A percentile compares a stretch with the other conserved stretches of the same genome.
Conservation (phyloP, 2,888 invertebrate species). For the Orchestes rusci region DNA sequence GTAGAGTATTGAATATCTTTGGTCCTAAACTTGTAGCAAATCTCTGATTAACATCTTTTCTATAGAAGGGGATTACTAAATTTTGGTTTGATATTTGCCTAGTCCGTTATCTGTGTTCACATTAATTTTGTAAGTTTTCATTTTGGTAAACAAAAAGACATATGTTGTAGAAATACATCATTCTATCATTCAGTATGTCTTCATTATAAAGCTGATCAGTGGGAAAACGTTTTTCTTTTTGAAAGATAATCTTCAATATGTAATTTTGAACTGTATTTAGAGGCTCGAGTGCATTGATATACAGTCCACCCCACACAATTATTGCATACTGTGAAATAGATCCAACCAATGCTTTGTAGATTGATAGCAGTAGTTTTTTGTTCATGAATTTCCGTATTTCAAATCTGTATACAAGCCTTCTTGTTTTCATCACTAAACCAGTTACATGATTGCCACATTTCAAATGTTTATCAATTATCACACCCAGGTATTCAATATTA, state of each 20-base stretch:
- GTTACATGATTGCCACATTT: constrained; percentile 4
- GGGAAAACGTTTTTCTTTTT: not conserved
- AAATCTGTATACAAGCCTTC: constrained; percentile 1
- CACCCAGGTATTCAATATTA: constrained; percentile 1
- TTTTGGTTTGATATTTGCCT: not conserved
- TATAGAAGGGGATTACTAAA: not conserved
- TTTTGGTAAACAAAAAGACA: not conserved
- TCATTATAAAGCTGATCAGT: not conserved
- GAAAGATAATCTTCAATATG: not conserved
- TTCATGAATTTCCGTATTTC: constrained; percentile 7
- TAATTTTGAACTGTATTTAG: not conserved
- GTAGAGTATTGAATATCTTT: not conserved
- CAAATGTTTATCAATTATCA: constrained; percentile 5
- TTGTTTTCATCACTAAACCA: not conserved
- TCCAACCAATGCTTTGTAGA: not conserved
- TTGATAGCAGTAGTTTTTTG: constrained; percentile 2
- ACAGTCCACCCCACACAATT: not conserved
- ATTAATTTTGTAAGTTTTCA: not conserved
- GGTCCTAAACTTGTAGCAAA: not conserved
- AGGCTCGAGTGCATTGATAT: not conserved
- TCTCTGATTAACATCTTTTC: not conserved
- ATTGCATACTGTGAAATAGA: not conserved
- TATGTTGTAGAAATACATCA: not conserved
- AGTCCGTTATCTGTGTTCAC: not conserved
- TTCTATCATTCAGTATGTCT: not conserved